phyloP scores from a whole-genome alignment of 1,140 invertebrate genomes.

The Diabrotica undecimpunctata region DNA sequence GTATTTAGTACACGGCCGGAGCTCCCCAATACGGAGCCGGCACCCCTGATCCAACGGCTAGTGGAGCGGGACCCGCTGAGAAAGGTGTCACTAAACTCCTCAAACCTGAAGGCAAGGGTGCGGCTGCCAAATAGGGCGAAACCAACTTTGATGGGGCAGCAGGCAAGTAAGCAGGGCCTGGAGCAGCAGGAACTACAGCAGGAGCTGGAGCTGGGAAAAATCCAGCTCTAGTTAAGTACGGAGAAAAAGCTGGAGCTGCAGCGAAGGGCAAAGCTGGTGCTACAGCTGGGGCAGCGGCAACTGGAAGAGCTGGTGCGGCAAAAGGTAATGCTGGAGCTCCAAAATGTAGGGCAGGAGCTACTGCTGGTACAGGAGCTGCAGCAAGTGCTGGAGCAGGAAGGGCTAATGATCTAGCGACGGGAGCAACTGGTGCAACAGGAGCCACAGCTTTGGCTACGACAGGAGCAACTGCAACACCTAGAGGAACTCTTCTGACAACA shows the following conservation, averaged over 20 bases:
- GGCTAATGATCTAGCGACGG: not conserved
- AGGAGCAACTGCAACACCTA: conserved; percentile 41
- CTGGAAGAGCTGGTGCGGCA: conserved; percentile 33
- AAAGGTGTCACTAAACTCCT: conserved; percentile 15
- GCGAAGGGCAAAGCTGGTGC: conserved; percentile 29
- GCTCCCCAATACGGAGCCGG: not conserved
- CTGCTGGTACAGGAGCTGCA: conserved; percentile 17
- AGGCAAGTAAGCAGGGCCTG: not conserved
- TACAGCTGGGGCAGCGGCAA: conserved; percentile 33
- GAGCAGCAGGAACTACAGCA: not conserved
- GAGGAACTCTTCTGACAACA: conserved; percentile 46
- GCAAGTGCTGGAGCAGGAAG: conserved; percentile 7
- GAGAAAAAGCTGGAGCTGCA: conserved; percentile 21
- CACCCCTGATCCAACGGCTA: conserved; percentile 11
- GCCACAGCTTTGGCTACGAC: conserved; percentile 40
- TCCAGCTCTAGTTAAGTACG: conserved; percentile 16
- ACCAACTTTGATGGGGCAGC: not conserved
- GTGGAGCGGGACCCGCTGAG: conserved; percentile 4
- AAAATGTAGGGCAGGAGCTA: conserved; percentile 36
- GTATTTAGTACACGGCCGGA: conserved; percentile 9
- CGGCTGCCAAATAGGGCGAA: conserved; percentile 9
- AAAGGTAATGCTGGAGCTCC: conserved; percentile 42
- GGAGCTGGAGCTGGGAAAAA: conserved; percentile 9
- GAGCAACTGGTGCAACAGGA: conserved; percentile 31
- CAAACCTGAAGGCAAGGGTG: conserved; percentile 7